Evolutionary conservation across 2,113 vertebrate genomes (phyloP).

Genomic region (Nothoprocta perdicaria): DNA sequence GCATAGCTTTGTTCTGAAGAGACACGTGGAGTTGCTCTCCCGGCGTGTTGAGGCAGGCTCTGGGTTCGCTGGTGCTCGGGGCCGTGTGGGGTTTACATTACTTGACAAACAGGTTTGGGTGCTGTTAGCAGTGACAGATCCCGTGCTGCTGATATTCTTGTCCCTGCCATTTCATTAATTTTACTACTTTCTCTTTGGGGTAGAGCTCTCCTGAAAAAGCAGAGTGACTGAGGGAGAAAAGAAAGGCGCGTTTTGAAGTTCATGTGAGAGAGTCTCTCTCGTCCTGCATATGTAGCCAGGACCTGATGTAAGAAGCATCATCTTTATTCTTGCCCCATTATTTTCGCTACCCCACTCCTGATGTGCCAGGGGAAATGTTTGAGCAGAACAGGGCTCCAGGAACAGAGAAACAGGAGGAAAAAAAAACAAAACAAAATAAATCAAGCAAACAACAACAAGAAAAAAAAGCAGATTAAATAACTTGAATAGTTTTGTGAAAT

Average conservation of each 20-base stretch:
- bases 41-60: constrained; percentile 33
- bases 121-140: background rate
- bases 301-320: background rate
- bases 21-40: background rate
- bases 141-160: background rate
- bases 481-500: background rate
- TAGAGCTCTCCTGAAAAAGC: background rate
- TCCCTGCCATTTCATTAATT: background rate
- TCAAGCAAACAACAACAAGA: too few relatives aligned
- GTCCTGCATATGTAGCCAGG: background rate
- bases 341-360: background rate
- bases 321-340: background rate
- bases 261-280: background rate
- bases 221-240: background rate
- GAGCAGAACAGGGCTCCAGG: background rate
- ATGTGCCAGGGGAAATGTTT: background rate
- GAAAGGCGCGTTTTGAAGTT: background rate
- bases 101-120: constrained; percentile 59
- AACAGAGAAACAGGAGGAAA: background rate
- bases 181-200: background rate
- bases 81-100: accelerated
- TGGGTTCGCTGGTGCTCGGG: background rate
- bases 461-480: background rate
- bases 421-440: too few relatives aligned
- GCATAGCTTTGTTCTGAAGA: background rate